Evolutionary conservation across 1,140 invertebrate species (phyloP).

Genomic region (Drusus annulatus): DNA sequence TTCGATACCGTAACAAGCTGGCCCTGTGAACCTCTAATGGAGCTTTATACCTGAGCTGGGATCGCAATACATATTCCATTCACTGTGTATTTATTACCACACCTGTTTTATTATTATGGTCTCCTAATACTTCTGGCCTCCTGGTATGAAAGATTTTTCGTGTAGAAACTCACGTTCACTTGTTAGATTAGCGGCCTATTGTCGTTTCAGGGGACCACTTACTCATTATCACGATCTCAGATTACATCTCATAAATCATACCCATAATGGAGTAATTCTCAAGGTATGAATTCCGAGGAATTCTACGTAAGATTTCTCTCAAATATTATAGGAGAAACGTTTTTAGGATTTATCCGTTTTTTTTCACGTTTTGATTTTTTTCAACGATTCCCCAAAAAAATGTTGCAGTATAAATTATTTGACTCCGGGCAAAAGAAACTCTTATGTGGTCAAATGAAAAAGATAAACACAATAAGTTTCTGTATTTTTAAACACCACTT

Average conservation of each 20-base stretch:
- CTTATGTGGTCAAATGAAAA: too few relatives aligned
- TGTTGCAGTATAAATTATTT: too few relatives aligned
- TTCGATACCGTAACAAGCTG: slow-evolving; percentile 45
- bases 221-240: slow-evolving; percentile 8
- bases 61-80: slow-evolving; percentile 35
- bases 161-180: slow-evolving; percentile 10
- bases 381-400: too few relatives aligned
- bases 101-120: neutral
- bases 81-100: slow-evolving; percentile 33
- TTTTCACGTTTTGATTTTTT: too few relatives aligned
- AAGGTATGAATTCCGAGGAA: too few relatives aligned
- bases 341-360: too few relatives aligned
- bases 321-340: too few relatives aligned
- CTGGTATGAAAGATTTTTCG: slow-evolving; percentile 15
- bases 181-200: slow-evolving; percentile 3
- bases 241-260: neutral
- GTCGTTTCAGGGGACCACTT: neutral
- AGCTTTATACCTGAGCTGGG: slow-evolving; percentile 27
- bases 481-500: too few relatives aligned
- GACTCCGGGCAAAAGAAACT: too few relatives aligned
- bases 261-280: too few relatives aligned
- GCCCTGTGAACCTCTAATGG: slow-evolving; percentile 20
- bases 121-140: neutral
- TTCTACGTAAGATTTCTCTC: too few relatives aligned
- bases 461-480: too few relatives aligned